Percentiles rank a stretch among this genome's conserved stretches.
Evolutionary conservation across 2,888 invertebrate genomes (phyloP).

Genomic region (Drosophila villosipedis): DNA sequence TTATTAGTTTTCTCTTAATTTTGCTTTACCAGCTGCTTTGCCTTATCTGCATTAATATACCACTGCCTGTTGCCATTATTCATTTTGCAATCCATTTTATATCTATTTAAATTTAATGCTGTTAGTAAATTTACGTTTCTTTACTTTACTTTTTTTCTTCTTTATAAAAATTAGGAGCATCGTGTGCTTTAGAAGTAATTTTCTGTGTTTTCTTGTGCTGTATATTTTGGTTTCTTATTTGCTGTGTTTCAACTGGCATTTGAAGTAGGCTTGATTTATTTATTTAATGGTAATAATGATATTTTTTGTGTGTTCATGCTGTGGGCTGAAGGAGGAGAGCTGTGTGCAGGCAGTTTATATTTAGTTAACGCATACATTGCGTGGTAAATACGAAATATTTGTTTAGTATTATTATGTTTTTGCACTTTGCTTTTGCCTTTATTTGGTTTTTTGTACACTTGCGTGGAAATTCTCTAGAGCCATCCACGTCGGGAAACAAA

Average conservation of each 20-base stretch:
- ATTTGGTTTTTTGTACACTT: slow-evolving; percentile 76
- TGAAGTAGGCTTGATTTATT: slow-evolving; percentile 31
- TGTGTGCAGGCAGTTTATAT: slow-evolving; percentile 58
- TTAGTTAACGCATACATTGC: slow-evolving; percentile 37
- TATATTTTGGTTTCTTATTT: slow-evolving; percentile 46
- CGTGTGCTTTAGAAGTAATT: slow-evolving; percentile 50
- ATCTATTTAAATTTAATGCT: slow-evolving; percentile 52
- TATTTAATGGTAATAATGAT: slow-evolving; percentile 25
- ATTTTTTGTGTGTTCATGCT: slow-evolving; percentile 32
- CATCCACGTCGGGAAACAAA: slow-evolving; percentile 36
- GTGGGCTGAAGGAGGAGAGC: slow-evolving; percentile 32
- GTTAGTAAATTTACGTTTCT: slow-evolving; percentile 45
- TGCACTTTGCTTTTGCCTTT: slow-evolving; percentile 66
- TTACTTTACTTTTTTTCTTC: slow-evolving; percentile 24
- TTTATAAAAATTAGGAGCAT: slow-evolving; percentile 55
- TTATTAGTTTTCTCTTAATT: slow-evolving; percentile 40
- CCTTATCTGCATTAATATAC: slow-evolving; percentile 21
- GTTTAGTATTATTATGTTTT: slow-evolving; percentile 54
- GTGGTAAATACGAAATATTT: slow-evolving; percentile 40
- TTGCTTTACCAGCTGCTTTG: slow-evolving; percentile 35
- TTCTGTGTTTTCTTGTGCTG: slow-evolving; percentile 46
- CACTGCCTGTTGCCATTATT: slow-evolving; percentile 23
- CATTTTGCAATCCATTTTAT: slow-evolving; percentile 42
- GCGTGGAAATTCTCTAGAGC: slow-evolving; percentile 64
- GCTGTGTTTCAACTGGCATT: slow-evolving; percentile 47